Base-by-base conservation (phyloP, 2,113 vertebrate genomes). In the Vireo altiloquus region DNA sequence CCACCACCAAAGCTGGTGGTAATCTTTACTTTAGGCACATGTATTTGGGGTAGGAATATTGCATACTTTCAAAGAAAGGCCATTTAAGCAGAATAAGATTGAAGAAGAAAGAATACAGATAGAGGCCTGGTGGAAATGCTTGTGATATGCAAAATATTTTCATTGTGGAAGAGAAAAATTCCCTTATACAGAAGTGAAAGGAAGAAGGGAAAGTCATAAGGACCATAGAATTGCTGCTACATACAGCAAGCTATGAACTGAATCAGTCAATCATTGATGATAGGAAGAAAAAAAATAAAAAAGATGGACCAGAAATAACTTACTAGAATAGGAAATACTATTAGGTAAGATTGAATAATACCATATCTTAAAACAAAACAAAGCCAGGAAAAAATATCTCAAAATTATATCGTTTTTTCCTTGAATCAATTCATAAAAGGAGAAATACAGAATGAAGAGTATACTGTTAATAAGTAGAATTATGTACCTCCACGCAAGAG, bases 311-410 rank as follows among this genome's bases (percentile, higher is more conserved):
- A 64, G 15, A 21, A 70, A 75, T 35, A 7, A 27, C 19, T 78
- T 75, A 28, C 8, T 44, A 37, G 5, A 53, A 25, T 11, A 37
- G 19, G 60, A 75, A 85, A 68, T 27, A 19, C 1, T 35, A 2
- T 13, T 65, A 25, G 9, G 5, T 15, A 71, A 50, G 25, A 44
- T 59, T 72, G 61, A 56, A 63, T 11, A 4, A 44, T 37, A 54
- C 2, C 1, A 13, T 9, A 1, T 11, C 28, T 81, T 63, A 42
- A 90, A 83, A 66, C 3, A 82, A 76, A 91, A 27, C 2, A 72
- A 72, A 44, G 1, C 1, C 7, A 53, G 11, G 27, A 64, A 89
- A 59, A 31, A 19, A 0, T 11, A 14, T 23, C 3, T 27, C 0
- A 35, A 22, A 8, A 10, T n/a, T n/a, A n/a, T n/a, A n/a, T 11